Percentiles rank a stretch among this genome's conserved stretches.
These are phyloP conservation scores for Hedychridium roseum DNA, from an alignment of 2,888 invertebrate species.

Conservation along the genomic window DNA sequence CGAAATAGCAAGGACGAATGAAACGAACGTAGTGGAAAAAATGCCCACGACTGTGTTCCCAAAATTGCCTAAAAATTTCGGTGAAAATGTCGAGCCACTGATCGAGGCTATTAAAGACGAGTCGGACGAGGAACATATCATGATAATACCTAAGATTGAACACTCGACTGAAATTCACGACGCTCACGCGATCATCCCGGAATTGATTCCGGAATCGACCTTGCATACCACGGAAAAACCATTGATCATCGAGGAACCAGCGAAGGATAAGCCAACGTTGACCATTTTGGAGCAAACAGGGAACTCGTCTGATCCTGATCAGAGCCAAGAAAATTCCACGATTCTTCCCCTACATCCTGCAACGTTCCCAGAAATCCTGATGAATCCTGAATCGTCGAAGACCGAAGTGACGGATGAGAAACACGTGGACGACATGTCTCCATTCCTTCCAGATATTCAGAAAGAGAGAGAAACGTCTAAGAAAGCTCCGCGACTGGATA, in stretches of 20 bases:
- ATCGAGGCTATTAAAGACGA: constrained; percentile 30
- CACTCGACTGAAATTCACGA: constrained; percentile 23
- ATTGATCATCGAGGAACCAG: not conserved
- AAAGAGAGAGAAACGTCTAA: constrained; percentile 58
- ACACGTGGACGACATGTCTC: constrained; percentile 70
- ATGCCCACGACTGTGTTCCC: constrained; percentile 39
- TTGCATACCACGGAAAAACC: not conserved
- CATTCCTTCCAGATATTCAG: constrained; percentile 73
- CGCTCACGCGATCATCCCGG: constrained; percentile 44
- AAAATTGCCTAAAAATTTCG: constrained; percentile 48
- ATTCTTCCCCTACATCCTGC: constrained; percentile 34
- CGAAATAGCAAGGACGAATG: constrained; percentile 38
- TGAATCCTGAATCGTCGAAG: constrained; percentile 28
- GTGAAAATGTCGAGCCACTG: constrained; percentile 46
- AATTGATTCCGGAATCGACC: constrained; percentile 41
- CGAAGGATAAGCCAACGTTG: not conserved
- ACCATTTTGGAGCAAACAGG: not conserved
- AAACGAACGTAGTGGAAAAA: constrained; percentile 41
- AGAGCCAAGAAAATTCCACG: constrained; percentile 34
- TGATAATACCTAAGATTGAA: constrained; percentile 31
- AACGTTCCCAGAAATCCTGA: constrained; percentile 27
- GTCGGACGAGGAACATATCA: constrained; percentile 36
- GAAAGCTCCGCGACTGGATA: constrained; percentile 65
- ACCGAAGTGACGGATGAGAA: constrained; percentile 39
- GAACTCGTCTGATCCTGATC: constrained; percentile 15